A percentile compares a stretch with the other conserved stretches of the same genome.
These are phyloP conservation scores for Epinotia bilunana DNA, from an alignment of 2,888 invertebrate genomes.

Conservation along the genomic window DNA sequence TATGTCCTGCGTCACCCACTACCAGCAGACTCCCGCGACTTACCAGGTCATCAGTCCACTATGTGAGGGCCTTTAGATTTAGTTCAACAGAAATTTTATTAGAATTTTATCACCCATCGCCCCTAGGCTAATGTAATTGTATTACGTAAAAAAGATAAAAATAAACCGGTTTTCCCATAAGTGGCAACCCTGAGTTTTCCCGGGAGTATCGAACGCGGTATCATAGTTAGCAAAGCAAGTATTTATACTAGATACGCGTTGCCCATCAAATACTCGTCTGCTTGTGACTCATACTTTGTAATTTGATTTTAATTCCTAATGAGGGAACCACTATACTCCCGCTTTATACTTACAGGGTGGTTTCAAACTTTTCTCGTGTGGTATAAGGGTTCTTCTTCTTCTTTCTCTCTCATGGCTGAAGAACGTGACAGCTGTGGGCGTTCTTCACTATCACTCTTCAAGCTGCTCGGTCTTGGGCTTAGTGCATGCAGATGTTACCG, in stretches of 20 bases:
- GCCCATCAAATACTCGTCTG: slow-evolving; percentile 28
- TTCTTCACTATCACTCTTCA: too few species aligned
- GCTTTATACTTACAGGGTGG: background rate
- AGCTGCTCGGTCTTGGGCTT: too few species aligned
- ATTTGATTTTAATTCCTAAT: slow-evolving; percentile 21
- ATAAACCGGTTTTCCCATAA: slow-evolving; percentile 35
- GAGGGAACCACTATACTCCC: background rate
- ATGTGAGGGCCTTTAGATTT: too few species aligned
- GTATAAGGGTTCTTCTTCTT: too few species aligned
- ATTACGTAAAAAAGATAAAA: slow-evolving; percentile 14
- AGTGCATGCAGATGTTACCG: too few species aligned
- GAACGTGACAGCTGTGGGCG: too few species aligned
- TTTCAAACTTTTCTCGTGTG: too few species aligned
- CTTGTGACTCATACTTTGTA: slow-evolving; percentile 40
- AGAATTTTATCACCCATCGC: background rate
- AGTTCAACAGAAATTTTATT: background rate
- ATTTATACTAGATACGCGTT: slow-evolving; percentile 46
- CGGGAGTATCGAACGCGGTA: slow-evolving; percentile 53
- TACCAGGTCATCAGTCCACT: too few species aligned
- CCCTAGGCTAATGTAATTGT: slow-evolving; percentile 15
- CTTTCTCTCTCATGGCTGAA: too few species aligned
- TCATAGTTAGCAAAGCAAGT: slow-evolving; percentile 50
- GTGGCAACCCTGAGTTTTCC: slow-evolving; percentile 44
- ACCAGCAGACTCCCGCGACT: too few species aligned
- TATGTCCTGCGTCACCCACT: too few species aligned